phyloP scores from a whole-genome alignment of 2,113 vertebrate species.

The Perca schrenkii region DNA sequence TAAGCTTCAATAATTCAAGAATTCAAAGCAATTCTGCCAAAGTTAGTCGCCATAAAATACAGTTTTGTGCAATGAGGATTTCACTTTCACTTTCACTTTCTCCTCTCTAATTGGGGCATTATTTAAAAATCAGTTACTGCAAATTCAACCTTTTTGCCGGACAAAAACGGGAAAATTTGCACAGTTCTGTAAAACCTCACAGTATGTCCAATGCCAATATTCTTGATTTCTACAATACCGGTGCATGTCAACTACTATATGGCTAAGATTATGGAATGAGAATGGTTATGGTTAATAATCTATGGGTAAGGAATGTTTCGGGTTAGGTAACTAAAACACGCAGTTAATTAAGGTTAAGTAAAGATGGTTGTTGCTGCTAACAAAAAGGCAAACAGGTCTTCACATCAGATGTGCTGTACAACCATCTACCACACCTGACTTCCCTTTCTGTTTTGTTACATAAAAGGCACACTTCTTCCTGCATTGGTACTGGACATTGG shows the following conservation, averaged over 20 bases:
- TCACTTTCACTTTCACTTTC: slow-evolving; percentile 16
- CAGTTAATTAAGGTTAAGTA: neutral
- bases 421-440: neutral
- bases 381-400: neutral
- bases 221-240: neutral
- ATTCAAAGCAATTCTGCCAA: neutral
- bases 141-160: neutral
- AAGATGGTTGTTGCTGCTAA: neutral
- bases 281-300: neutral
- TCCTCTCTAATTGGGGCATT: neutral
- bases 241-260: neutral
- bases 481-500: neutral
- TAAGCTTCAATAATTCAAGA: neutral
- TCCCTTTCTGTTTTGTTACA: neutral
- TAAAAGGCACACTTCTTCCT: neutral
- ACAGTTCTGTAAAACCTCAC: neutral
- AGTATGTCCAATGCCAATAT: neutral
- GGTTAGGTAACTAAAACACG: neutral
- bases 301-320: neutral
- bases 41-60: neutral
- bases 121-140: neutral
- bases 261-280: neutral
- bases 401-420: neutral
- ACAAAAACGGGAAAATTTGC: neutral
- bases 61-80: neutral